Evolutionary conservation across 2,113 vertebrate genomes (phyloP).

Genomic region (Pollimyrus isidori): DNA sequence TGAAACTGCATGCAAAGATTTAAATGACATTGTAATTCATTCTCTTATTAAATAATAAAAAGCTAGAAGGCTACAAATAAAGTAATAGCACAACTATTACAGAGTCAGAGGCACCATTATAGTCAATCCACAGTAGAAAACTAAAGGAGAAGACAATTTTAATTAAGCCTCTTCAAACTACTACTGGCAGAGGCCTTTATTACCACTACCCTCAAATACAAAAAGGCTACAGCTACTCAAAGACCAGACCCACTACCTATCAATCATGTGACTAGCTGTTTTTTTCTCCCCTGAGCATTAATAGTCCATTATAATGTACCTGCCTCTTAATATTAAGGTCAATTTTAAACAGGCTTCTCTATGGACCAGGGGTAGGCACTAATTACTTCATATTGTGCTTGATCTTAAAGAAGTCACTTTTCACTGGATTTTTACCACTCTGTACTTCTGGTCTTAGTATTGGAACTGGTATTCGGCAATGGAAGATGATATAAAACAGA

Average conservation of each 20-base stretch:
- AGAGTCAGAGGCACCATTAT: neutral
- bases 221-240: neutral
- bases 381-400: neutral
- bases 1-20: slow-evolving; percentile 68
- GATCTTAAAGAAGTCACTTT: neutral
- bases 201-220: neutral
- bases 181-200: neutral
- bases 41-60: neutral
- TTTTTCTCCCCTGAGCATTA: neutral
- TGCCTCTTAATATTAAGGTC: neutral
- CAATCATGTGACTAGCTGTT: neutral
- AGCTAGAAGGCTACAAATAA: neutral
- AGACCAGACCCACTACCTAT: neutral
- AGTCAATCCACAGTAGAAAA: neutral
- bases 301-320: neutral
- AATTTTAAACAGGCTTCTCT: neutral
- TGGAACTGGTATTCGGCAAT: neutral
- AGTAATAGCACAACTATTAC: neutral
- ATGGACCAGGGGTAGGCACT: neutral
- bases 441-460: neutral
- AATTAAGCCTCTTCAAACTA: neutral
- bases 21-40: neutral
- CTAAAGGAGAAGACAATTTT: neutral
- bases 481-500: neutral
- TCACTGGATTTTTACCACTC: neutral